Conservation (phyloP, 64 coral and sea anemone genomes). For the Anthopleura sola region DNA sequence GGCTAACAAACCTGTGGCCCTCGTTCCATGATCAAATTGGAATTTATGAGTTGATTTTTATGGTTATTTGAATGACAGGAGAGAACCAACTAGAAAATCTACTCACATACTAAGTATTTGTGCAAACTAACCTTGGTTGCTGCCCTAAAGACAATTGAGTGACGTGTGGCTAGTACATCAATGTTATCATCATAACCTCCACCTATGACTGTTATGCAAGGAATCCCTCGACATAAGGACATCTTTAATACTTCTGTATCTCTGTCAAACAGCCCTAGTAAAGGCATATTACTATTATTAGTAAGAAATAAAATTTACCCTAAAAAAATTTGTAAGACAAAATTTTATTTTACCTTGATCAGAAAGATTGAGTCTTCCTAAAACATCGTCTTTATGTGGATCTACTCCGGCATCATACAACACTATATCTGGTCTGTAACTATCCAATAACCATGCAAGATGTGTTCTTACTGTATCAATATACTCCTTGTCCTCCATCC, state of each 20-base stretch:
- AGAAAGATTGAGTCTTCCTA: constrained; percentile 52
- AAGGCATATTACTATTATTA: background rate
- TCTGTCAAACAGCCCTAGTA: constrained; percentile 45
- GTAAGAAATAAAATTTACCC: background rate
- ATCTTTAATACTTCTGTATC: constrained; percentile 35
- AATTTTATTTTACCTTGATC: constrained; percentile 38
- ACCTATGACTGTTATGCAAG: constrained; percentile 58
- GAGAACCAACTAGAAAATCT: no score
- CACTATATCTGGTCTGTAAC: constrained; percentile 43
- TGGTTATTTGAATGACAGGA: no score
- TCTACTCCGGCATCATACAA: constrained; percentile 66
- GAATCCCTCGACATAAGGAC: constrained; percentile 45
- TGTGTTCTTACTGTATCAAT: constrained; percentile 25
- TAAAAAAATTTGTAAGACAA: background rate
- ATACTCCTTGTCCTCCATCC: constrained; percentile 50
- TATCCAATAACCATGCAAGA: constrained; percentile 48
- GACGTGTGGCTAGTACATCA: constrained; percentile 30
- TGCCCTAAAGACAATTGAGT: constrained; percentile 62
- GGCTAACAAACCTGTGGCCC: no score
- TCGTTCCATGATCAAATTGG: no score
- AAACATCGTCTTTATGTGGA: constrained; percentile 52
- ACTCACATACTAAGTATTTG: no score
- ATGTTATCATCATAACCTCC: constrained; percentile 64
- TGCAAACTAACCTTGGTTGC: constrained; percentile 32
- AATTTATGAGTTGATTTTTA: no score